Evolutionary conservation across 1,140 invertebrate genomes (phyloP), one percentile per base, ranked within the genome.

Genomic region (Pseudachorutes palmiensis): DNA sequence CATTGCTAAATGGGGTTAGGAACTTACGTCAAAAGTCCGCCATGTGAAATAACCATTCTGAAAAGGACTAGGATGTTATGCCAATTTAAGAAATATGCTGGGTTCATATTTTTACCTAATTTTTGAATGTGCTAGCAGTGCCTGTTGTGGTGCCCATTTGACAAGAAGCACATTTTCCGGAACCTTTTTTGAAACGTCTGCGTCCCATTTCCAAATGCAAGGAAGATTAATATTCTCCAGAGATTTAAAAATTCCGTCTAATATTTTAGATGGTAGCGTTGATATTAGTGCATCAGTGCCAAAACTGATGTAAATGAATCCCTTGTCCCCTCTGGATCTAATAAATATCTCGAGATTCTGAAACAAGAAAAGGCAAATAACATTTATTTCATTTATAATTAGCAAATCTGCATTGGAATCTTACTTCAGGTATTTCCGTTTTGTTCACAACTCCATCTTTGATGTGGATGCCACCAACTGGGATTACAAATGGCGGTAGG

Each of bases 31-130:
- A 78, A 75, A 45, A 76, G 73, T 5, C 80, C 80, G 64, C 79
- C 78, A 66, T 81, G 80, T n/a, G 76, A 76, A 24, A 80, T 74
- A 80, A 80, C 30, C 51, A 55, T 24, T 22, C 51, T 55, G 24
- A 55, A 12, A 19, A 12, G 24, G 24, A 45, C 9, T 45, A 45
- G 19, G 36, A 45, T 45, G 9, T 45, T 19, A 12, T 45, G 9
- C 36, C 9, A 55, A 55, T 14, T 12, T 19, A 26, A 55, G 12
- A 19, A 26, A 55, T 14, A 55, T 14, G 12, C 9, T 55, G 9
- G 9, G 5, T 24, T 5, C 12, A 19, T 14, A 55, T 55, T 24
- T 19, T 55, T 55, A 55, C 59, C 31, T 61, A 61, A 61, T 61
- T 61, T 36, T 19, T 9, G 59, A 29, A 26, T 61, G 30, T 30